These are phyloP conservation scores for Struthidea cinerea DNA, from an alignment of 2,113 vertebrate species.

Conservation along the genomic window DNA sequence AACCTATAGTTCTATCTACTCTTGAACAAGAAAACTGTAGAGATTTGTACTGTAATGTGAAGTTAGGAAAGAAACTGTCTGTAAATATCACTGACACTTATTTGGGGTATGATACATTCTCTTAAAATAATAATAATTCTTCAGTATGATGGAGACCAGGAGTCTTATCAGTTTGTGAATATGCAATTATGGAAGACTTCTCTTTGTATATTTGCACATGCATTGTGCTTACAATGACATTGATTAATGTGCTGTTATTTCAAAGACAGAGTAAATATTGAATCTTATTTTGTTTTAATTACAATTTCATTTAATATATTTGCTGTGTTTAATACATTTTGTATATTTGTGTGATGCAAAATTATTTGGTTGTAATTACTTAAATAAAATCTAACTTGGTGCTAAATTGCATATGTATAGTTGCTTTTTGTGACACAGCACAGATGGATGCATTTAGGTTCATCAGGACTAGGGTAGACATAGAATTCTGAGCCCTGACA, in stretches of 20 bases:
- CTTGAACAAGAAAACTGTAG: conserved; percentile 35
- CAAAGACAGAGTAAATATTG: not conserved
- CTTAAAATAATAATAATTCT: not conserved
- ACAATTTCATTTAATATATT: not conserved
- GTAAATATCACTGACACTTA: not conserved
- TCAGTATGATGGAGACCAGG: not conserved
- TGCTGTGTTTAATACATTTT: not conserved
- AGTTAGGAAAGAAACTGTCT: not conserved
- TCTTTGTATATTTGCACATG: not conserved
- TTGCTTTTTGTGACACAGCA: not conserved
- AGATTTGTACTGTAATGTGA: not conserved
- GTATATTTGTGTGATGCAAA: not conserved
- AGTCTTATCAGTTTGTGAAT: not conserved
- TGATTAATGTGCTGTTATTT: not conserved
- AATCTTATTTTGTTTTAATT: not conserved
- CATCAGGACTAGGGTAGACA: not conserved
- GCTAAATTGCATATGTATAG: not conserved
- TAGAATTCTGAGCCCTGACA: not conserved
- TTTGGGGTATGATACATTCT: not conserved
- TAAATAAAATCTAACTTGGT: not conserved
- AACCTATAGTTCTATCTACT: conserved; percentile 73
- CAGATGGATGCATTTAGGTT: not conserved
- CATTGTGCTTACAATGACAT: not conserved
- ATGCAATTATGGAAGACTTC: not conserved
- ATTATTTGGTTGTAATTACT: not conserved